These are phyloP conservation scores for Ennomos erosarius DNA, from an alignment of 2,888 invertebrate species.

Conservation along the genomic window DNA sequence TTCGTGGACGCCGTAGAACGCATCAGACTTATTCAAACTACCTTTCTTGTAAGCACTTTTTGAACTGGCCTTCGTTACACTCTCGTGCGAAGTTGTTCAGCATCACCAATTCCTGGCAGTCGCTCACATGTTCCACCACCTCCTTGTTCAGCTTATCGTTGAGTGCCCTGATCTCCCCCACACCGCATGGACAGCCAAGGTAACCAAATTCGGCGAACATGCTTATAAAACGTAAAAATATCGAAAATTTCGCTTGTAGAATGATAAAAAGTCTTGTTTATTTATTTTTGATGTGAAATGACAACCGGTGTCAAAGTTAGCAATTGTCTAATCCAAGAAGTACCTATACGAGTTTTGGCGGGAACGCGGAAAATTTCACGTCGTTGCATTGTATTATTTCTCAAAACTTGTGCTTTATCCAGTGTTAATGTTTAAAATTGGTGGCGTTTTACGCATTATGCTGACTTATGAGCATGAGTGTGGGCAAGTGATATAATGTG, in stretches of 20 bases:
- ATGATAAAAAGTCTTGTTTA: neutral
- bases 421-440: too few species aligned
- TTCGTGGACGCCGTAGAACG: too few species aligned
- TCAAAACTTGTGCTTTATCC: too few species aligned
- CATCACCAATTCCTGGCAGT: constrained; percentile 69
- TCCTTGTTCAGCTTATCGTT: constrained; percentile 63
- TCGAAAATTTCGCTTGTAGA: constrained; percentile 20
- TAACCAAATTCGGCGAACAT: constrained; percentile 59
- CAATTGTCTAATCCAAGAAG: too few species aligned
- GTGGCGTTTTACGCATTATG: too few species aligned
- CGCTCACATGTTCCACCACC: constrained; percentile 68
- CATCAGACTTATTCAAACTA: constrained; percentile 11
- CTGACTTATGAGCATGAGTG: too few species aligned
- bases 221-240: constrained; percentile 23
- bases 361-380: too few species aligned
- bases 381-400: too few species aligned
- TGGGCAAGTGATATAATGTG: too few species aligned
- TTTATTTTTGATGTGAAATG: neutral
- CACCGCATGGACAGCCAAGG: constrained; percentile 52
- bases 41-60: constrained; percentile 68
- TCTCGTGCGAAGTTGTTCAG: constrained; percentile 69
- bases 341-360: too few species aligned
- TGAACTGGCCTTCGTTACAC: constrained; percentile 66
- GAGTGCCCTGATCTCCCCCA: constrained; percentile 51
- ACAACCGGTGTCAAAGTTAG: too few species aligned